These are phyloP conservation scores for Sterna hirundo DNA, from an alignment of 2,113 vertebrate species.

Conservation along the genomic window DNA sequence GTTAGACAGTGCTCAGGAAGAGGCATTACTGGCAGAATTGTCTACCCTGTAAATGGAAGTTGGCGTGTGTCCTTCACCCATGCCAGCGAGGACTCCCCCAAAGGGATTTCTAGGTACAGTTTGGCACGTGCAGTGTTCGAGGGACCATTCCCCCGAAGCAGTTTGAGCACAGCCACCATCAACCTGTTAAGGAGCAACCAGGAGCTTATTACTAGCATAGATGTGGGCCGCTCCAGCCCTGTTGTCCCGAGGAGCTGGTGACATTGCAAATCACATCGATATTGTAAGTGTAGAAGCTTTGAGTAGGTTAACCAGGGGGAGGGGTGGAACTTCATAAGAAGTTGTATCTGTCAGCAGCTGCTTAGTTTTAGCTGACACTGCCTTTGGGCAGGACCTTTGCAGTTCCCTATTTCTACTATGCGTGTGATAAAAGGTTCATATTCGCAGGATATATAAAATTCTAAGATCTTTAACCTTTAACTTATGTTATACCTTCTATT, in stretches of 20 bases:
- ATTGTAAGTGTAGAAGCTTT: background rate
- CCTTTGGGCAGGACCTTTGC: background rate
- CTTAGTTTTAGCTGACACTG: background rate
- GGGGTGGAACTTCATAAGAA: background rate
- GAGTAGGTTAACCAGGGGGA: background rate
- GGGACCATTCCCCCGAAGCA: background rate
- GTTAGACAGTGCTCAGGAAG: background rate
- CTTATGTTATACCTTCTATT: background rate
- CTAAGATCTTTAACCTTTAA: background rate
- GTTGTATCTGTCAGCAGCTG: background rate
- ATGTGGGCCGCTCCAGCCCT: background rate
- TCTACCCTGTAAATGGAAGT: background rate
- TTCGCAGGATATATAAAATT: background rate
- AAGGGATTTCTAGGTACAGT: background rate
- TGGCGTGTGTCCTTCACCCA: background rate
- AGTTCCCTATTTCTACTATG: background rate
- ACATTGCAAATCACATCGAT: background rate
- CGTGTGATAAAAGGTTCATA: background rate
- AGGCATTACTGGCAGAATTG: background rate
- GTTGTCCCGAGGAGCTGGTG: fast-evolving
- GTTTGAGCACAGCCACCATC: background rate
- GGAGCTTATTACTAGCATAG: background rate
- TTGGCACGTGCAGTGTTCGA: background rate
- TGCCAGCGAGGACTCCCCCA: background rate
- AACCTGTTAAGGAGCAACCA: background rate